Conservation (phyloP, 1,140 invertebrate species). For the Drosophila truncata region DNA sequence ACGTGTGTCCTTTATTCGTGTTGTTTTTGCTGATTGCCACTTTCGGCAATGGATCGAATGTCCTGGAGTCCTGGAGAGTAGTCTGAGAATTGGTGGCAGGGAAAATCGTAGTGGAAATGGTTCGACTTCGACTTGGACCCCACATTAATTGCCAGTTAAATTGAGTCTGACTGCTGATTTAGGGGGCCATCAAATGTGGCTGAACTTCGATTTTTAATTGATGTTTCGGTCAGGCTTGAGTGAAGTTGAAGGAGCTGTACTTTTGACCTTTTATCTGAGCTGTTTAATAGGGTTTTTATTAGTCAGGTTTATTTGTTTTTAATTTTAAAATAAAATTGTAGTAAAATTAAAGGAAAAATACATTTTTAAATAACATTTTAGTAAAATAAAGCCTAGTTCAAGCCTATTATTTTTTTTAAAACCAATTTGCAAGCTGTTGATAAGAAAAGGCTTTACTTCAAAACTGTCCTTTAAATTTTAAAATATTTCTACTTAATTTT, state of each 20-base stretch:
- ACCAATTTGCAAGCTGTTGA: no score
- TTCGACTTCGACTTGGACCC: neutral
- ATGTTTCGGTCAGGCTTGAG: neutral
- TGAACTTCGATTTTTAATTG: constrained; percentile 32
- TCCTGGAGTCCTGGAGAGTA: constrained; percentile 15
- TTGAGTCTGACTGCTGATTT: constrained; percentile 65
- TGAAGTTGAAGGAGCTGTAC: neutral
- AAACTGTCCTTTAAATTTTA: no score
- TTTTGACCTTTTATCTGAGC: no score
- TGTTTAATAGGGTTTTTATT: no score
- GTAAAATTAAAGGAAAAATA: no score
- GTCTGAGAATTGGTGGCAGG: neutral
- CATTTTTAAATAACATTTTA: no score
- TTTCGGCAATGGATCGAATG: constrained; percentile 77
- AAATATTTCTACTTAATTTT: no score
- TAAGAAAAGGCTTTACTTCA: no score
- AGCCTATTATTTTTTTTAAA: no score
- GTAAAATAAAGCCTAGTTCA: no score
- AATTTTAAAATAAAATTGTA: no score
- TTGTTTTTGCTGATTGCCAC: constrained; percentile 82
- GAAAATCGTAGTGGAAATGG: neutral
- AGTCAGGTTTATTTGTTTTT: no score
- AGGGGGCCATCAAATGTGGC: neutral
- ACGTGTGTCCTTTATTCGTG: constrained; percentile 57
- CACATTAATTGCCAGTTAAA: constrained; percentile 83